These are phyloP conservation scores for Vanacampus margaritifer DNA, from an alignment of 2,113 vertebrate genomes.

Conservation along the genomic window DNA sequence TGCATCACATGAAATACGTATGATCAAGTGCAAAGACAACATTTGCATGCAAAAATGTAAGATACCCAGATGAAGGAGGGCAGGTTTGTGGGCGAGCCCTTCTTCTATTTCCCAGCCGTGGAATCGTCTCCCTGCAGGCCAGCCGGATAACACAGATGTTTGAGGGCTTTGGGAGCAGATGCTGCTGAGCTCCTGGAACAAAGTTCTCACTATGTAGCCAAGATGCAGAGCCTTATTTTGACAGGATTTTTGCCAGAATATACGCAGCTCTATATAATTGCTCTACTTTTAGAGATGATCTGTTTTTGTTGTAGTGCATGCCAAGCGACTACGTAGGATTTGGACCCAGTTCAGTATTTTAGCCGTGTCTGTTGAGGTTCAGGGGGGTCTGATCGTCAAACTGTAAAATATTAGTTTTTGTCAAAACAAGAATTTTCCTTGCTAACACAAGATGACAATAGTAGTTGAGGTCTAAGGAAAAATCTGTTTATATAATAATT, in stretches of 20 bases:
- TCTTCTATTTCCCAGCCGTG: slow-evolving; percentile 52
- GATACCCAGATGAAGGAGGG: slow-evolving; percentile 20
- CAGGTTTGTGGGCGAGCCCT: slow-evolving; percentile 29
- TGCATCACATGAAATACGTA: slow-evolving; percentile 3
- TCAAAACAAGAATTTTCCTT: background rate
- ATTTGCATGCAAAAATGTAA: slow-evolving; percentile 26
- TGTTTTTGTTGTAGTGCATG: background rate
- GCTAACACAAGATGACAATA: background rate
- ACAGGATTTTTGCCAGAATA: slow-evolving; percentile 2
- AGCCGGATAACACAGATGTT: slow-evolving; percentile 55
- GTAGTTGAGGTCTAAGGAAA: no score
- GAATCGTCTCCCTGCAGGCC: slow-evolving; percentile 40
- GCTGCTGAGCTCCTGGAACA: slow-evolving; percentile 40
- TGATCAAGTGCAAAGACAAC: slow-evolving; percentile 14
- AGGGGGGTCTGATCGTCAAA: background rate
- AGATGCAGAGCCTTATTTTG: slow-evolving; percentile 8
- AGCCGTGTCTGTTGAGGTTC: background rate
- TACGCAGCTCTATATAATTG: background rate
- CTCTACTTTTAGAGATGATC: slow-evolving; percentile 3
- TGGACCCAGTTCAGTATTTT: background rate
- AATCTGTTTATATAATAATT: background rate
- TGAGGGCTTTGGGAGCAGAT: slow-evolving; percentile 54
- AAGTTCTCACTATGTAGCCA: slow-evolving; percentile 15
- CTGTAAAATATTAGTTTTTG: background rate
- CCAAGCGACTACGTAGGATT: background rate